These are phyloP conservation scores for Cryptotis parvus DNA, from an alignment of 2,113 vertebrate species.

Conservation along the genomic window DNA sequence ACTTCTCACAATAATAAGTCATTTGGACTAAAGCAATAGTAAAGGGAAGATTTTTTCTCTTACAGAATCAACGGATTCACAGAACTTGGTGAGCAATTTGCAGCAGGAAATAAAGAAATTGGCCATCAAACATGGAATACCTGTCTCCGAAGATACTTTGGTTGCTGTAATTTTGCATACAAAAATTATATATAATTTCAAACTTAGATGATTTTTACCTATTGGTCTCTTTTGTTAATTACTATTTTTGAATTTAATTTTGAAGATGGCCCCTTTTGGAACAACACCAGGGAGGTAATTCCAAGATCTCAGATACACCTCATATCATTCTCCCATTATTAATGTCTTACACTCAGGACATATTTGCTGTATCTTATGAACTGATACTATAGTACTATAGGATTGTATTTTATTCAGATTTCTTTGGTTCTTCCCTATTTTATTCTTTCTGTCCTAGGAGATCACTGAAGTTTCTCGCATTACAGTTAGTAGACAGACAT, in stretches of 20 bases:
- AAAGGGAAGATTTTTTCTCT: background rate
- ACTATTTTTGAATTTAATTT: background rate
- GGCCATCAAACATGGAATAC: background rate
- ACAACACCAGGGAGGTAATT: background rate
- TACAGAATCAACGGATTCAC: background rate
- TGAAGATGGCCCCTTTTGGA: background rate
- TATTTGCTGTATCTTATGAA: background rate
- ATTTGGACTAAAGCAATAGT: background rate
- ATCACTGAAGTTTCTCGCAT: too few relatives aligned
- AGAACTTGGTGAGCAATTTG: background rate
- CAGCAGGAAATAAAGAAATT: slow-evolving; percentile 8
- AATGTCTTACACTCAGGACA: too few relatives aligned
- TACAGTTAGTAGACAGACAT: too few relatives aligned
- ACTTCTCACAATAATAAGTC: slow-evolving; percentile 5
- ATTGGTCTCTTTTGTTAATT: background rate
- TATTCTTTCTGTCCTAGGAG: background rate
- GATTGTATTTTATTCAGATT: background rate
- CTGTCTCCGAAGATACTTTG: background rate
- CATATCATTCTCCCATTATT: too few relatives aligned
- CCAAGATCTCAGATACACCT: too few relatives aligned
- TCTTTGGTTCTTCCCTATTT: background rate
- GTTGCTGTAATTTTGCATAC: too few relatives aligned
- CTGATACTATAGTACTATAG: background rate
- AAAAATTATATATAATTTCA: too few relatives aligned
- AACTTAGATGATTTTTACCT: too few relatives aligned